phyloP scores from a whole-genome alignment of 2,797 vertebrate species.

The Muscicapa striata region DNA sequence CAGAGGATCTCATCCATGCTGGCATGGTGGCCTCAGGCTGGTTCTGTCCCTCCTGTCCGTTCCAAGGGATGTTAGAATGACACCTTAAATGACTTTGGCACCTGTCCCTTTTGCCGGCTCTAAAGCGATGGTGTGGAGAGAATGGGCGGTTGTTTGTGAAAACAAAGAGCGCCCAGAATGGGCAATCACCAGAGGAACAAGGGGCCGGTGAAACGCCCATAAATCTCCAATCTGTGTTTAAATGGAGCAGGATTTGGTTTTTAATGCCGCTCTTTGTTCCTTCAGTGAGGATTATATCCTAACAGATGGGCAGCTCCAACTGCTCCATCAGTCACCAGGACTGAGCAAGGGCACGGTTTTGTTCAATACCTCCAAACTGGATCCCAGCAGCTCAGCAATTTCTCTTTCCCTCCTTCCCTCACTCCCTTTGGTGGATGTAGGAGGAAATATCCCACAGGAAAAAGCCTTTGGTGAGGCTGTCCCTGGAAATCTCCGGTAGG shows the following conservation, averaged over 20 bases:
- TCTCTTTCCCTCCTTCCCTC: background rate
- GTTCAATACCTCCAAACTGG: background rate
- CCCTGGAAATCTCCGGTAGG: background rate
- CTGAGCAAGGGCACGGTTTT: background rate
- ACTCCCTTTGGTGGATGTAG: background rate
- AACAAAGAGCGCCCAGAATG: background rate
- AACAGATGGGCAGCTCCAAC: conserved; percentile 8
- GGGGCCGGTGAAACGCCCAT: background rate
- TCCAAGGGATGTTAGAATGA: background rate
- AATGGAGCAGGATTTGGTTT: background rate
- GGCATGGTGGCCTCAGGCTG: background rate
- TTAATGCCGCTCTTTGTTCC: background rate
- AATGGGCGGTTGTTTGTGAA: background rate
- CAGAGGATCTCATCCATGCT: background rate
- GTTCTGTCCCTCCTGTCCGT: background rate
- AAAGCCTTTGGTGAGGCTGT: background rate
- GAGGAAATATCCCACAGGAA: background rate
- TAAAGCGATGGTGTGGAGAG: background rate
- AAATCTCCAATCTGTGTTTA: conserved; percentile 18
- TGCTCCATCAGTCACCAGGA: background rate
- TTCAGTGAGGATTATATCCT: background rate
- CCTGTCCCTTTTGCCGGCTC: background rate
- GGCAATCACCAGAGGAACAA: background rate
- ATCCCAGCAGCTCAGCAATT: background rate
- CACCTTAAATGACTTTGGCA: conserved; percentile 22